A percentile compares a stretch with the other conserved stretches of the same genome.
These are phyloP conservation scores for Crossocerus cetratus DNA, from an alignment of 2,888 invertebrate species.

Conservation along the genomic window DNA sequence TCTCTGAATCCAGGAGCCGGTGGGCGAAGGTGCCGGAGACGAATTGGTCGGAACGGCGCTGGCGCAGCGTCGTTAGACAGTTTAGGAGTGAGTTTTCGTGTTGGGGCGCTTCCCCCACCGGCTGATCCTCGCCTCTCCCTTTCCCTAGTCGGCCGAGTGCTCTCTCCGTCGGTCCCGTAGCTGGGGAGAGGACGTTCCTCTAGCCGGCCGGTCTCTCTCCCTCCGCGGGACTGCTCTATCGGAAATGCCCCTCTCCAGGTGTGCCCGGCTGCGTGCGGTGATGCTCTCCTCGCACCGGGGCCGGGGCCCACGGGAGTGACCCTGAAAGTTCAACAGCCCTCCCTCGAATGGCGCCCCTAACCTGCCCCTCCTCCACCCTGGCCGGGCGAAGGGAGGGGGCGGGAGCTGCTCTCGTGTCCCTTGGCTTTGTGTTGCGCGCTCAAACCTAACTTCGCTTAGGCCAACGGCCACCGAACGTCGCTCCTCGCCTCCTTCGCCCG, in stretches of 20 bases:
- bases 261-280: neutral
- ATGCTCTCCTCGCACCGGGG: slow-evolving; percentile 26
- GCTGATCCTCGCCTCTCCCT: too few species aligned
- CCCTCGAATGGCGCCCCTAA: slow-evolving; percentile 60
- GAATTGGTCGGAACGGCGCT: slow-evolving; percentile 41
- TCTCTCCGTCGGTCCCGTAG: neutral
- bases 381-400: too few species aligned
- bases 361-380: slow-evolving; percentile 11
- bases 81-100: slow-evolving; percentile 65
- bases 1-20: slow-evolving; percentile 1
- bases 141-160: slow-evolving; percentile 6
- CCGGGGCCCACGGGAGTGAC: slow-evolving; percentile 67
- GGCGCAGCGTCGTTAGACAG: slow-evolving; percentile 55
- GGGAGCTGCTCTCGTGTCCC: slow-evolving; percentile 56
- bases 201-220: neutral
- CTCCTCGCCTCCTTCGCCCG: neutral
- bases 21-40: slow-evolving; percentile 22
- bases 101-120: slow-evolving; percentile 19
- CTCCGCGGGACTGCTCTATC: slow-evolving; percentile 1
- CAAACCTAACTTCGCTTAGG: slow-evolving; percentile 66
- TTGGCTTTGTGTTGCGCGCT: slow-evolving; percentile 75
- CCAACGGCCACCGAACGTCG: slow-evolving; percentile 42
- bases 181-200: too few species aligned
- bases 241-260: too few species aligned
- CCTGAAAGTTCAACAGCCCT: slow-evolving; percentile 73